Percentiles rank a stretch among this genome's conserved stretches.
Evolutionary conservation across 2,888 invertebrate genomes (phyloP).

Genomic region (Amblyjoppa proteus): DNA sequence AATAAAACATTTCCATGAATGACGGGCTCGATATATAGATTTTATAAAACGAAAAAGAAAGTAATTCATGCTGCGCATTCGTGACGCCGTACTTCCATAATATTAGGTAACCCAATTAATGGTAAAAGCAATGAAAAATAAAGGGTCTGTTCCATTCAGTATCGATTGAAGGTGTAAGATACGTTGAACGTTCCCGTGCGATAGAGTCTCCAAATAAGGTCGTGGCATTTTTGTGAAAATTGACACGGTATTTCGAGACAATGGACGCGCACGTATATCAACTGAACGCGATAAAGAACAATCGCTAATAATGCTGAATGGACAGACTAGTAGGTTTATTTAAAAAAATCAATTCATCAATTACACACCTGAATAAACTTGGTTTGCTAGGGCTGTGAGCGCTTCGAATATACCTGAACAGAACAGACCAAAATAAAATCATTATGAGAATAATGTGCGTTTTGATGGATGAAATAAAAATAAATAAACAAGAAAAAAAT

Average conservation of each 20-base stretch:
- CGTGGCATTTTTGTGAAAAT: conserved; percentile 11
- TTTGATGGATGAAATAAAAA: conserved; percentile 49
- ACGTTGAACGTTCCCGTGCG: conserved; percentile 21
- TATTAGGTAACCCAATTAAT: conserved; percentile 48
- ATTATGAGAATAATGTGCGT: conserved; percentile 67
- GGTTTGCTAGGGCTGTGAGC: conserved; percentile 83
- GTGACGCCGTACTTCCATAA: conserved; percentile 11
- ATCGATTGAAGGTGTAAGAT: conserved; percentile 70
- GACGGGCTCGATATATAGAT: conserved; percentile 55
- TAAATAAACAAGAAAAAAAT: neutral
- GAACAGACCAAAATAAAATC: conserved; percentile 83
- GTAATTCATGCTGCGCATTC: conserved; percentile 20
- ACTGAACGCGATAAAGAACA: conserved; percentile 20
- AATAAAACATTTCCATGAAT: conserved; percentile 72
- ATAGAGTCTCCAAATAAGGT: conserved; percentile 14
- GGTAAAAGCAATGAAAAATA: conserved; percentile 58
- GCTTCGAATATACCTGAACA: conserved; percentile 84
- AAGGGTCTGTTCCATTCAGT: conserved; percentile 83
- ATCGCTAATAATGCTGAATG: conserved; percentile 80
- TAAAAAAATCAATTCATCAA: conserved; percentile 43
- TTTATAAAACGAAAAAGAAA: conserved; percentile 2
- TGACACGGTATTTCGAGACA: neutral
- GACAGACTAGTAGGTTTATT: conserved; percentile 77
- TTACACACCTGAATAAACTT: conserved; percentile 84
- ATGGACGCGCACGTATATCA: conserved; percentile 8